phyloP scores from a whole-genome alignment of 1,140 invertebrate species.

The Akabosia matsudoensis region DNA sequence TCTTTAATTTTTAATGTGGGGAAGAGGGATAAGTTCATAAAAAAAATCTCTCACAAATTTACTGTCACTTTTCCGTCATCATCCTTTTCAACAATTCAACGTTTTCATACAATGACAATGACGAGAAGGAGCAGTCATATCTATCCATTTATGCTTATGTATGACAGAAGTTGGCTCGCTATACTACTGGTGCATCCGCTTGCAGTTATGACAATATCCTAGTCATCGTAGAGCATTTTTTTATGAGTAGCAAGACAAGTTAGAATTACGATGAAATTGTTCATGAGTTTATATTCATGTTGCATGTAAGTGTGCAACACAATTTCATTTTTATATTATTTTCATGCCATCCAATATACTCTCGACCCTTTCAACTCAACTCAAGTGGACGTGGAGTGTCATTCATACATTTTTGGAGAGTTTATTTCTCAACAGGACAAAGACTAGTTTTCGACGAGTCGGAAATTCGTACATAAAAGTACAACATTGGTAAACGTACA shows the following conservation, averaged over 20 bases:
- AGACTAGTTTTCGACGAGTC: background rate
- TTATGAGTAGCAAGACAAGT: background rate
- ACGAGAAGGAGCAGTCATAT: background rate
- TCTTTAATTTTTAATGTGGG: background rate
- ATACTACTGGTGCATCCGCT: background rate
- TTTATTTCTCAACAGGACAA: background rate
- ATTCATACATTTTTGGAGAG: background rate
- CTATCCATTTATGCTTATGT: background rate
- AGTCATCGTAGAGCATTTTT: background rate
- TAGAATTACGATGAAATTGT: background rate
- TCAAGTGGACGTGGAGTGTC: slow-evolving; percentile 17
- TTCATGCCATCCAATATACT: background rate
- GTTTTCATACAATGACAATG: background rate
- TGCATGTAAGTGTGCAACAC: background rate
- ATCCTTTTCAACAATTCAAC: slow-evolving; percentile 9
- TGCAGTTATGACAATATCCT: background rate
- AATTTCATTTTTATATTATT: slow-evolving; percentile 12
- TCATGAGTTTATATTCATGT: background rate
- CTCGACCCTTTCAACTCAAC: slow-evolving; percentile 1
- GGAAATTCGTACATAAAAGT: slow-evolving; percentile 9
- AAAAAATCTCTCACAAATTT: slow-evolving; percentile 20
- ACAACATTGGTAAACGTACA: background rate
- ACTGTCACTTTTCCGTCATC: slow-evolving; percentile 19
- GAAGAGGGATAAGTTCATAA: background rate
- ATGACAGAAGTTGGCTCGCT: background rate